These are phyloP conservation scores for Eurosta solidaginis DNA, from an alignment of 1,140 invertebrate species.

Conservation along the genomic window DNA sequence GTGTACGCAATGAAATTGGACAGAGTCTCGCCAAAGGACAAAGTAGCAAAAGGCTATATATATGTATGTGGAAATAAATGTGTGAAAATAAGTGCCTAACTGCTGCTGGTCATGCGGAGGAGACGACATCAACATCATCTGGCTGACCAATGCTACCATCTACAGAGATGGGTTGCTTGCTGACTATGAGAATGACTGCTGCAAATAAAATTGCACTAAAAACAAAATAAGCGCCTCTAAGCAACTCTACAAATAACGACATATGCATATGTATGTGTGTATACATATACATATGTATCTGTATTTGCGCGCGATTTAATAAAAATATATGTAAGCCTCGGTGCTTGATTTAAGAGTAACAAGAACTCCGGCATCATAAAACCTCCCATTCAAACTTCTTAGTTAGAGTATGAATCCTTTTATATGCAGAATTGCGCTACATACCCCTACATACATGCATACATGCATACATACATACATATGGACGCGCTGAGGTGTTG, in stretches of 20 bases:
- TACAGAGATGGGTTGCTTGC: background rate
- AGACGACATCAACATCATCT: background rate
- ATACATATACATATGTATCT: background rate
- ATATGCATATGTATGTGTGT: background rate
- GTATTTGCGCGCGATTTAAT: background rate
- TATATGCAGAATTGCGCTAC: too few relatives aligned
- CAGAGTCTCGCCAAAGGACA: background rate
- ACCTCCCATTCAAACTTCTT: too few relatives aligned
- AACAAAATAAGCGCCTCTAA: conserved; percentile 4
- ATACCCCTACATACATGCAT: background rate
- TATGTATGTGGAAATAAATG: too few relatives aligned
- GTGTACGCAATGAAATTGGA: background rate
- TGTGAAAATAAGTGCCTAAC: background rate
- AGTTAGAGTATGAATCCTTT: too few relatives aligned
- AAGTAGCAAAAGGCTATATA: too few relatives aligned
- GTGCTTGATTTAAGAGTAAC: too few relatives aligned
- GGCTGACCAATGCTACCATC: background rate
- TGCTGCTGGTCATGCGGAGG: background rate
- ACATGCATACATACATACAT: background rate
- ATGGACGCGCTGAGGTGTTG: conserved; percentile 4
- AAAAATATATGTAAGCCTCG: too few relatives aligned
- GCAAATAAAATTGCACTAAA: conserved; percentile 8
- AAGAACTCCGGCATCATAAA: too few relatives aligned
- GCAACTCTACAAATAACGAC: background rate
- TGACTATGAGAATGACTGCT: background rate